Conservation (phyloP, 2,113 vertebrate genomes). For the Tyto alba region DNA sequence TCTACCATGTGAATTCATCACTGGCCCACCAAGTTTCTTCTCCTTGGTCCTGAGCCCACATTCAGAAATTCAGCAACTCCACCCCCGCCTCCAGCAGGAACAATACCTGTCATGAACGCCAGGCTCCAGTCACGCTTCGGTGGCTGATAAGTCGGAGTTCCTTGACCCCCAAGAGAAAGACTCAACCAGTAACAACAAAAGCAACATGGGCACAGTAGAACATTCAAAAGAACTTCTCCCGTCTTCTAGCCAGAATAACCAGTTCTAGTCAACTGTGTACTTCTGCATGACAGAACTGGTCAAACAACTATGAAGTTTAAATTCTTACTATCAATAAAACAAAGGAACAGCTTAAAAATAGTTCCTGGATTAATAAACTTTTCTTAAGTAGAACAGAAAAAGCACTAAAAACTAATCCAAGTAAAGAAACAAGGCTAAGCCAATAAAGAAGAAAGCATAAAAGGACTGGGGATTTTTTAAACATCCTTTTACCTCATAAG, state of each 20-base stretch:
- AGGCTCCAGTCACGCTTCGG: not conserved
- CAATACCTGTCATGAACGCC: not conserved
- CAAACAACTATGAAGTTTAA: not conserved
- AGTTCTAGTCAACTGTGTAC: not conserved
- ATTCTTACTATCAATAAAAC: not conserved
- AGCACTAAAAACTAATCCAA: not conserved
- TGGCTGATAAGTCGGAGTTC: not conserved
- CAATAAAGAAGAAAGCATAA: not conserved
- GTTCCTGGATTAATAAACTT: not conserved
- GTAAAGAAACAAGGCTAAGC: not conserved
- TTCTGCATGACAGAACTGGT: not conserved
- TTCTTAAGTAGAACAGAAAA: not conserved
- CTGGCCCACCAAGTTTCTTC: not conserved
- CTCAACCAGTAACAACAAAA: conserved; percentile 1
- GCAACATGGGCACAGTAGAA: not conserved
- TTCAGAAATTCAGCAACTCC: not conserved
- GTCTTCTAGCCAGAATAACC: conserved; percentile 4
- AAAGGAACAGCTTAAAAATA: not conserved
- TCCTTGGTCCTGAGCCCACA: not conserved
- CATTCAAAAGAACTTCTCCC: not conserved
- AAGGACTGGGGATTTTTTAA: not conserved
- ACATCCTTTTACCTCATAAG: not conserved
- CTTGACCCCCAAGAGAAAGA: conserved; percentile 4
- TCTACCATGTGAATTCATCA: not conserved
- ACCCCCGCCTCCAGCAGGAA: not conserved